phyloP scores from a whole-genome alignment of 2,113 vertebrate species.

The Lates calcarifer region DNA sequence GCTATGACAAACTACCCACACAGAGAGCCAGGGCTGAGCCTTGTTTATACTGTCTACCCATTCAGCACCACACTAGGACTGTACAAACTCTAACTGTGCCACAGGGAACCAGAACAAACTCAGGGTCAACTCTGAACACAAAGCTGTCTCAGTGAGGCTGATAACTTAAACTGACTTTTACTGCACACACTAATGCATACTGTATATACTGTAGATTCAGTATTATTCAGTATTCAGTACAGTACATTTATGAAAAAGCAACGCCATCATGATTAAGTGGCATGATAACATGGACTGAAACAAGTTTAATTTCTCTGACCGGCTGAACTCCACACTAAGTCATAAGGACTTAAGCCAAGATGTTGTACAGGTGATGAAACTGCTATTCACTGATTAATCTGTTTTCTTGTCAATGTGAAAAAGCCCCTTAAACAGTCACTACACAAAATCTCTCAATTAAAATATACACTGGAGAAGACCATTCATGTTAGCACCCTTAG shows the following conservation, averaged over 20 bases:
- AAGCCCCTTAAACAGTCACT: too few species aligned
- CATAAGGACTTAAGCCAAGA: neutral
- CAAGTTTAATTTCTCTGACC: neutral
- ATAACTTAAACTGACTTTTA: conserved; percentile 5
- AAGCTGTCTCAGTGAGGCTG: conserved; percentile 20
- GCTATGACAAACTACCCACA: conserved; percentile 75
- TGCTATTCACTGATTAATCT: too few species aligned
- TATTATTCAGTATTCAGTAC: neutral
- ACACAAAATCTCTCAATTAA: too few species aligned
- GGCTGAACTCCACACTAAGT: neutral
- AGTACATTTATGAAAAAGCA: conserved; percentile 17
- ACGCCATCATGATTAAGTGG: neutral
- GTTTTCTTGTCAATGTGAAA: too few species aligned
- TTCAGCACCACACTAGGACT: conserved; percentile 44
- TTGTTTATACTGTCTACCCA: conserved; percentile 60
- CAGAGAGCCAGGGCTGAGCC: conserved; percentile 53
- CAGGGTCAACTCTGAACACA: conserved; percentile 49
- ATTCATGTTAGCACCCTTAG: too few species aligned
- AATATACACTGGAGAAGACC: too few species aligned
- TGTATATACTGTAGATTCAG: neutral
- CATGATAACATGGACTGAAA: neutral
- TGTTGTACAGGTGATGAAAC: neutral
- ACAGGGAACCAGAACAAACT: conserved; percentile 45
- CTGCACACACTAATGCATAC: neutral
- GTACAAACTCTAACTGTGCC: conserved; percentile 54